Evolutionary conservation across 2,888 invertebrate species (phyloP).

Genomic region (Crepidodera aurea): DNA sequence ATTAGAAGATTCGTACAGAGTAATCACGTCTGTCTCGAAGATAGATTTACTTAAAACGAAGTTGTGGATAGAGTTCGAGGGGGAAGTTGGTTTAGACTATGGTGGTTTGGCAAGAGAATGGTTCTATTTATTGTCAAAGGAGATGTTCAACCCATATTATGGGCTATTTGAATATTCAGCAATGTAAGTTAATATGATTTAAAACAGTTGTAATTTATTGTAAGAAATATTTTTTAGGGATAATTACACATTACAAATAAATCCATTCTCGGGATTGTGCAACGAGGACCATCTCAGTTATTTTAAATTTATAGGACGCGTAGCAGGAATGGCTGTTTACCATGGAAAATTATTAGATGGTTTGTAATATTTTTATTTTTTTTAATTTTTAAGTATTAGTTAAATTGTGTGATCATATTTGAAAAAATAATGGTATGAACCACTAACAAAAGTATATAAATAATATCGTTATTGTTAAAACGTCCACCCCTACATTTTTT

Average conservation of each 20-base stretch:
- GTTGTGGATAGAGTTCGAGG: conserved; percentile 98
- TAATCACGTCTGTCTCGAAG: conserved; percentile 89
- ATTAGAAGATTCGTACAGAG: conserved; percentile 95
- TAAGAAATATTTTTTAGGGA: conserved; percentile 69
- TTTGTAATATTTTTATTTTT: conserved; percentile 56
- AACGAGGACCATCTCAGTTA: conserved; percentile 98
- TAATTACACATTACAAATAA: conserved; percentile 98
- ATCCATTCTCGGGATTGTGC: conserved; percentile 96
- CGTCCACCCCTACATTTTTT: too few relatives aligned
- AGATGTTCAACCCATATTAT: conserved; percentile 99
- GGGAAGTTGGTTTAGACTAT: conserved; percentile 95
- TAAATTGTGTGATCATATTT: too few relatives aligned
- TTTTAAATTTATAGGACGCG: conserved; percentile 97
- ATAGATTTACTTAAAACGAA: conserved; percentile 95
- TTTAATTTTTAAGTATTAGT: background rate
- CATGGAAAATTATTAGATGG: conserved; percentile 98
- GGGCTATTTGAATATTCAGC: conserved; percentile 99
- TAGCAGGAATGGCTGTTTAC: conserved; percentile 99
- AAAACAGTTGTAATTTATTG: background rate
- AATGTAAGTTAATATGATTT: conserved; percentile 72
- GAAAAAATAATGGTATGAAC: too few relatives aligned
- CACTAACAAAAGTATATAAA: too few relatives aligned
- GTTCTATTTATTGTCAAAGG: conserved; percentile 98
- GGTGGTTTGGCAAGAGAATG: conserved; percentile 97
- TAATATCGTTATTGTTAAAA: too few relatives aligned